Evolutionary conservation across 2,888 invertebrate species (phyloP).

Genomic region (Amphipoea oculea): DNA sequence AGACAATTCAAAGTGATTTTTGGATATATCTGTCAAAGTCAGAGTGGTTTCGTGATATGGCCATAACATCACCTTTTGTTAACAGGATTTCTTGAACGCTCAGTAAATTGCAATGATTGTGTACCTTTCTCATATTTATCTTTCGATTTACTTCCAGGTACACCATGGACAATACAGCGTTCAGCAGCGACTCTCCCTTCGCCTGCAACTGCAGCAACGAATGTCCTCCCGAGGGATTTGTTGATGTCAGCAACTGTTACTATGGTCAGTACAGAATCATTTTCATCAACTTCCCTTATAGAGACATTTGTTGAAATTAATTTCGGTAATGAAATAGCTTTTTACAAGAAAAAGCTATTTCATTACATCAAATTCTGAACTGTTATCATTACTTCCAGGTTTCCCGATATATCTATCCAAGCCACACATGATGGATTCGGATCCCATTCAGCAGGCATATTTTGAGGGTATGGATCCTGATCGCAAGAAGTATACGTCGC

Average conservation of each 20-base stretch:
- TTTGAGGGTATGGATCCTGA: conserved; percentile 92
- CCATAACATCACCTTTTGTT: neutral
- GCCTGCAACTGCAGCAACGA: conserved; percentile 92
- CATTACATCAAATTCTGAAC: neutral
- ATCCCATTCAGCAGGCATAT: conserved; percentile 89
- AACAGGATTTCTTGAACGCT: neutral
- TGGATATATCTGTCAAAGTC: neutral
- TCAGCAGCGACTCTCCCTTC: conserved; percentile 83
- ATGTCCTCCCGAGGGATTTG: conserved; percentile 91
- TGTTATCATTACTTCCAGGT: conserved; percentile 81
- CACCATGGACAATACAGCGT: conserved; percentile 75
- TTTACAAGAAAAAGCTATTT: too few relatives aligned
- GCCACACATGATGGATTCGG: conserved; percentile 92
- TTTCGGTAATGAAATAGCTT: neutral
- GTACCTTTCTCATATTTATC: neutral
- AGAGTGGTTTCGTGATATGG: neutral
- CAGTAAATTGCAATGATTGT: neutral
- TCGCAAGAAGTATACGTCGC: conserved; percentile 84
- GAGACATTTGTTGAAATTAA: neutral
- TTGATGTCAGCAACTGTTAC: conserved; percentile 93
- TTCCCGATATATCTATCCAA: conserved; percentile 94
- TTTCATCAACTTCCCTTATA: neutral
- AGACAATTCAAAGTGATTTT: neutral
- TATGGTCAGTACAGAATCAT: conserved; percentile 90
- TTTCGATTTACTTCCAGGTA: conserved; percentile 72